A percentile compares a stretch with the other conserved stretches of the same genome.
Evolutionary conservation across 2,113 vertebrate species (phyloP).

Genomic region (Cathartes aura): DNA sequence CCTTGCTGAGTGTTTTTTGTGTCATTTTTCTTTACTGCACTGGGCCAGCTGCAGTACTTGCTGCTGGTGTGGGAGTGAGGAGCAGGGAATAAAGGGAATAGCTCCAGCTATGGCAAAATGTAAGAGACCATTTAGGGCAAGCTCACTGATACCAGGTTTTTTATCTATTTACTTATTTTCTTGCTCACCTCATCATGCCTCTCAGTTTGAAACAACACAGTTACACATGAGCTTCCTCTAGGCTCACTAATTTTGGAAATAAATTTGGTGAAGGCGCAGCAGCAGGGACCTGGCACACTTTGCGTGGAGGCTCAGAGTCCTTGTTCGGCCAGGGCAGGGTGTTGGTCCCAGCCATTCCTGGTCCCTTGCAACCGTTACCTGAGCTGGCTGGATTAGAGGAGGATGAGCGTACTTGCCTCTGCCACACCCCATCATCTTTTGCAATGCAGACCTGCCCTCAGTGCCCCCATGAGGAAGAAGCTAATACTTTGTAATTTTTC

Average conservation of each 20-base stretch:
- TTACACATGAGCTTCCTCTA: neutral
- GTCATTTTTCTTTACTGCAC: neutral
- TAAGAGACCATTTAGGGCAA: neutral
- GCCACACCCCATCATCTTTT: too few species aligned
- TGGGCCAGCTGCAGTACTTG: neutral
- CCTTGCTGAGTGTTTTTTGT: neutral
- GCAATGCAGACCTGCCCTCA: neutral
- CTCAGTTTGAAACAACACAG: neutral
- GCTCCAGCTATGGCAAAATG: neutral
- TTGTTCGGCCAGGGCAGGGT: neutral
- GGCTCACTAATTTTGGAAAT: neutral
- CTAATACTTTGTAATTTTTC: neutral
- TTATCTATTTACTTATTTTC: neutral
- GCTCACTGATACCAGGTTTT: neutral
- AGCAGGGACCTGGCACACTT: neutral
- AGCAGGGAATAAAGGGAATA: neutral
- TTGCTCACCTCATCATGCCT: neutral
- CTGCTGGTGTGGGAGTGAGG: neutral
- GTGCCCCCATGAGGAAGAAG: neutral
- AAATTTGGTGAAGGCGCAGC: neutral
- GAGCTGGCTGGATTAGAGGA: neutral
- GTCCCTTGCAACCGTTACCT: rapidly evolving
- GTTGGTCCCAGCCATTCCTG: neutral
- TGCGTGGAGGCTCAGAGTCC: neutral
- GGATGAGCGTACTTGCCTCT: rapidly evolving